Evolutionary conservation across 2,797 vertebrate species (phyloP), one percentile per base, ranked within the genome.

Genomic region (Schizothorax lantsangensis): DNA sequence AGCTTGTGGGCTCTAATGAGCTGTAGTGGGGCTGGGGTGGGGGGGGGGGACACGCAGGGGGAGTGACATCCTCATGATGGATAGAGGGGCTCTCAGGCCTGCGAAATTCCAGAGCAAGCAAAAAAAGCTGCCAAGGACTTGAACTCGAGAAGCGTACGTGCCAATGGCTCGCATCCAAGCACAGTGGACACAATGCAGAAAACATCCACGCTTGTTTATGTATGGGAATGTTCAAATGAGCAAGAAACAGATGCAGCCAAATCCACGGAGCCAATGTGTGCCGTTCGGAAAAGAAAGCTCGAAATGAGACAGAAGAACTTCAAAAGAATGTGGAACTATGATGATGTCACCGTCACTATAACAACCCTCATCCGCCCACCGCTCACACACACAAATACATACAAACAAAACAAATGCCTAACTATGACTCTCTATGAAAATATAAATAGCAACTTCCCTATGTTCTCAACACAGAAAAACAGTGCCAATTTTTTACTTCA

Each of bases 1-100:
- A 93, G 94, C 94, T 94, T 87, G 92, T 91, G 88, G 93, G 93
- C 91, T 91, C 94, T 96, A 95, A 96, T 95, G 95, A 95, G 95
- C 94, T 95, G 94, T 92, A 93, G 93, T 93, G 92, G 91, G 93
- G 92, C 90, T 87, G 84, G 33, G 84, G 49, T 54, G 17, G 33
- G 78, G 85, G 23, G 85, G 23, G 72, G 62, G 88, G 30, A 38
- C 9, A 82, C 81, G 73, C 54, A 84, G 81, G 89, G 82, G 87
- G 71, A 43, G 73, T 95, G 95, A 95, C 94, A 95, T 92, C 79
- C 85, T 84, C 12, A 81, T 96, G 95, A 96, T 96, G 94, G 94
- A 95, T 96, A 85, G 94, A 90, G 90, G 75, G 72, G 92, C 91
- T 91, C 91, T 92, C 90, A 94, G 93, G 91, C 93, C 94, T 92